Evolutionary conservation across 2,113 vertebrate genomes (phyloP).

Genomic region (Notiomystis cincta): DNA sequence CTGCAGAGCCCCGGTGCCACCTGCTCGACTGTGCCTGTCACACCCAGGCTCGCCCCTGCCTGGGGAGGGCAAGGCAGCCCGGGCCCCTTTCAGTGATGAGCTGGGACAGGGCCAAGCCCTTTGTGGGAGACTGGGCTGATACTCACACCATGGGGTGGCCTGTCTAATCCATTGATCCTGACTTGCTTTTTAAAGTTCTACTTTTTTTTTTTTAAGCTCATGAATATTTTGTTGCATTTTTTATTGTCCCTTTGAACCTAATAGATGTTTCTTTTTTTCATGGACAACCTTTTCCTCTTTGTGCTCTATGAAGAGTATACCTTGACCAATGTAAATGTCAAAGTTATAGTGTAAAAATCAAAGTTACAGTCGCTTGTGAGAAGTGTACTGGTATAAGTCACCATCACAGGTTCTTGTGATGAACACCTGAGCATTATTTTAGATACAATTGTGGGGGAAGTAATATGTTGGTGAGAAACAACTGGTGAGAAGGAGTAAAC

Average conservation of each 20-base stretch:
- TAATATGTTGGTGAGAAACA: background rate
- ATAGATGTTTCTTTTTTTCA: background rate
- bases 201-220: background rate
- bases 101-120: background rate
- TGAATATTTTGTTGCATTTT: background rate
- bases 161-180: background rate
- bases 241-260: background rate
- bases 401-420: constrained; percentile 1
- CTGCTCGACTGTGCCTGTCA: background rate
- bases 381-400: background rate
- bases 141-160: background rate
- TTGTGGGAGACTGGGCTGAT: background rate
- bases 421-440: constrained; percentile 12
- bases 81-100: background rate
- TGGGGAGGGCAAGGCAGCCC: background rate
- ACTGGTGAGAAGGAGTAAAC: constrained; percentile 7
- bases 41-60: background rate
- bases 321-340: background rate
- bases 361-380: background rate
- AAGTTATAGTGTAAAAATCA: background rate
- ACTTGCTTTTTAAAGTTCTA: background rate
- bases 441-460: constrained; percentile 10
- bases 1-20: background rate
- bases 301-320: background rate
- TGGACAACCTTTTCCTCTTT: background rate